Conservation (phyloP, 92 coral and sea anemone species). For the Siderastrea radians region DNA sequence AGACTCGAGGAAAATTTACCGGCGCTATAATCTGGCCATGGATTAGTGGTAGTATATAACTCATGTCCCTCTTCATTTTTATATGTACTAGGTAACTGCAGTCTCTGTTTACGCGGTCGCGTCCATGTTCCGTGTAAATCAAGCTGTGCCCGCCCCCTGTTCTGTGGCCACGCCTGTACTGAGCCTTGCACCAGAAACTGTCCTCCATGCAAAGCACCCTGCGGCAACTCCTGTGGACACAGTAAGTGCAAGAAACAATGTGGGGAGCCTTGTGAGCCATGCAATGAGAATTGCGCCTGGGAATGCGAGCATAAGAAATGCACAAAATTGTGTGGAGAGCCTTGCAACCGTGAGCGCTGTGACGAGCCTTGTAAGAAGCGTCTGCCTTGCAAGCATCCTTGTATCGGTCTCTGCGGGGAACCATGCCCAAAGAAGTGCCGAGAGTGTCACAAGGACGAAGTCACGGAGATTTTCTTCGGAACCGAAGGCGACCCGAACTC, state of each 20-base stretch:
- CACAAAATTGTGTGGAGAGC: slow-evolving; percentile 75
- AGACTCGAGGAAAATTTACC: too few relatives aligned
- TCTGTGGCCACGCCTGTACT: slow-evolving; percentile 87
- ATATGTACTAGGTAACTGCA: slow-evolving; percentile 70
- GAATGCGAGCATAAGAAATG: slow-evolving; percentile 76
- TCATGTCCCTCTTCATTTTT: not conserved
- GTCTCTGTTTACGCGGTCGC: slow-evolving; percentile 78
- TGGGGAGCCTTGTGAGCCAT: slow-evolving; percentile 81
- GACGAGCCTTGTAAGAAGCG: slow-evolving; percentile 66
- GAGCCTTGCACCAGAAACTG: slow-evolving; percentile 89
- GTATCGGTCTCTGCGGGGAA: slow-evolving; percentile 98
- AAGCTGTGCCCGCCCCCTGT: slow-evolving; percentile 79
- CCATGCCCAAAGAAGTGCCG: slow-evolving; percentile 94
- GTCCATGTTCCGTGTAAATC: slow-evolving; percentile 76
- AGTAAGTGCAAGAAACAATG: slow-evolving; percentile 82
- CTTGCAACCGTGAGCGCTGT: slow-evolving; percentile 86
- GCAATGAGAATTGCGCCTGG: slow-evolving; percentile 83
- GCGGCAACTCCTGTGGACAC: slow-evolving; percentile 86
- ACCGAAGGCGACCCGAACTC: slow-evolving; percentile 86
- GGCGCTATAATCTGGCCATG: too few relatives aligned
- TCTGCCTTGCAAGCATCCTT: slow-evolving; percentile 76
- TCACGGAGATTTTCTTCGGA: slow-evolving; percentile 86
- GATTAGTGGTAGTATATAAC: not conserved
- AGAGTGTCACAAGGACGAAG: slow-evolving; percentile 86
- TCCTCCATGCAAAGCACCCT: slow-evolving; percentile 79